Evolutionary conservation across 2,113 vertebrate species (phyloP).

Genomic region (Oxyura jamaicensis): DNA sequence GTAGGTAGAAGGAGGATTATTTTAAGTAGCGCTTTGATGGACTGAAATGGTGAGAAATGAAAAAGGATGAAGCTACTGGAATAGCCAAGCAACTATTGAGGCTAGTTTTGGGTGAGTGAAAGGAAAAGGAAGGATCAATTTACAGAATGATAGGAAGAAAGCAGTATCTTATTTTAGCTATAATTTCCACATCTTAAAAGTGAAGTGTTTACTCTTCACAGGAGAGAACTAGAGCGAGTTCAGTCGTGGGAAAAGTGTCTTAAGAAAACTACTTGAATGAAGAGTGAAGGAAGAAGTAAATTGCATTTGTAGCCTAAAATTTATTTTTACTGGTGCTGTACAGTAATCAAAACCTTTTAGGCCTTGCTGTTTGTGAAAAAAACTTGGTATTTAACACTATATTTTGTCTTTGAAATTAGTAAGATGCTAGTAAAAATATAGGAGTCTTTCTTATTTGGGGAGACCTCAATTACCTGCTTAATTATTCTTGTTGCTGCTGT

Average conservation of each 20-base stretch:
- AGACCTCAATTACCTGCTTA: neutral
- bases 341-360: neutral
- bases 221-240: neutral
- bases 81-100: neutral
- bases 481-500: conserved; percentile 5
- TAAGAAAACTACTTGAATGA: neutral
- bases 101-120: neutral
- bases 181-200: neutral
- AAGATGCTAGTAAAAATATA: neutral
- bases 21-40: neutral
- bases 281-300: neutral
- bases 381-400: neutral
- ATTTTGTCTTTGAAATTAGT: neutral
- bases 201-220: neutral
- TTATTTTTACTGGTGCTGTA: neutral
- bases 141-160: neutral
- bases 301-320: neutral
- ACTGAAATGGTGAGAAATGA: neutral
- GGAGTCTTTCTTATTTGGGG: neutral
- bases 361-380: neutral
- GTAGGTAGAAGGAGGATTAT: neutral
- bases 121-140: neutral
- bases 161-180: neutral
- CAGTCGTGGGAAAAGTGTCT: neutral
- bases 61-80: neutral